phyloP scores from a whole-genome alignment of 1,140 invertebrate species.

The Choristoneura fumiferana region DNA sequence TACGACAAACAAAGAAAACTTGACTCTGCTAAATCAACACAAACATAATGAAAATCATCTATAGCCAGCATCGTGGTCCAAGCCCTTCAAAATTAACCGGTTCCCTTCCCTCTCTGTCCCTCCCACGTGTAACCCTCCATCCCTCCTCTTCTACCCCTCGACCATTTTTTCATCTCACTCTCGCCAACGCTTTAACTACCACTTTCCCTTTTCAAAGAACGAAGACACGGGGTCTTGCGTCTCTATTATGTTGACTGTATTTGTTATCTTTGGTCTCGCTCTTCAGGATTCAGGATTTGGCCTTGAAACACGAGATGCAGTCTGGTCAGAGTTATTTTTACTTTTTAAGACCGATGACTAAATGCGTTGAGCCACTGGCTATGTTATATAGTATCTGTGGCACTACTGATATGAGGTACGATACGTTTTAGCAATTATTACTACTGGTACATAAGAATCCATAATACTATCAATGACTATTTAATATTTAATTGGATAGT shows the following conservation, averaged over 20 bases:
- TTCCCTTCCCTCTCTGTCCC: conserved; percentile 47
- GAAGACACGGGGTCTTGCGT: conserved; percentile 56
- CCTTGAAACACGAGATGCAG: conserved; percentile 72
- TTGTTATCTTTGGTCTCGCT: conserved; percentile 39
- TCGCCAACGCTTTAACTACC: conserved; percentile 63
- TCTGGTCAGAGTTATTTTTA: conserved; percentile 72
- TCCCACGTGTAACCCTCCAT: conserved; percentile 21
- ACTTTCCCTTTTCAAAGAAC: conserved; percentile 78
- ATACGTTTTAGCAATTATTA: too few relatives aligned
- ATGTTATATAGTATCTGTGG: conserved; percentile 7
- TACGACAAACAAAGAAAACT: conserved; percentile 13
- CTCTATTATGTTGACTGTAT: conserved; percentile 24
- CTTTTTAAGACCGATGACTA: conserved; percentile 51
- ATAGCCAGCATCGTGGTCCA: conserved; percentile 54
- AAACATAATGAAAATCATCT: conserved; percentile 53
- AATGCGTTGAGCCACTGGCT: conserved; percentile 17
- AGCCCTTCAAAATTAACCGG: conserved; percentile 77
- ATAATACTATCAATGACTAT: too few relatives aligned
- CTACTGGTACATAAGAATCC: too few relatives aligned
- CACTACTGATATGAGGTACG: conserved; percentile 8
- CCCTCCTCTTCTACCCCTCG: conserved; percentile 56
- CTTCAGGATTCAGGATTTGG: conserved; percentile 65
- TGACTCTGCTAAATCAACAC: conserved; percentile 45
- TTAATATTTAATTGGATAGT: too few relatives aligned
- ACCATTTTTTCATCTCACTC: conserved; percentile 76